Conservation (phyloP, 1,140 invertebrate genomes). For the Procambarus clarkii region DNA sequence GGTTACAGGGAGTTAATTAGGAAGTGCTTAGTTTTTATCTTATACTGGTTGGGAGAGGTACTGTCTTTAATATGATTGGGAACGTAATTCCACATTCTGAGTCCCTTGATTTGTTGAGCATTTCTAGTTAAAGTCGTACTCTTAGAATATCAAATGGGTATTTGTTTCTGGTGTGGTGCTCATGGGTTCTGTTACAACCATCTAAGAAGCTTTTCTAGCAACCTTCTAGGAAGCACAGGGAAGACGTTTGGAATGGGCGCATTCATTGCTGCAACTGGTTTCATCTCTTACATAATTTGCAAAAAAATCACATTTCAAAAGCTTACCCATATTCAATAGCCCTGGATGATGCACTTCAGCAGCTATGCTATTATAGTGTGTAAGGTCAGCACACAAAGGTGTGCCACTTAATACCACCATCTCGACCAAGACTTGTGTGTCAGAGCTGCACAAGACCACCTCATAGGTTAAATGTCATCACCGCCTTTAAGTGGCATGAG, state of each 20-base stretch:
- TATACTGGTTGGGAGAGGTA: too few species aligned
- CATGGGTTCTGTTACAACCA: too few species aligned
- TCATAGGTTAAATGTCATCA: not conserved
- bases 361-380: constrained; percentile 35
- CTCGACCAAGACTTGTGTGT: not conserved
- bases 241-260: constrained; percentile 70
- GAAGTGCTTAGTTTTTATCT: too few species aligned
- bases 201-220: too few species aligned
- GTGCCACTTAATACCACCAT: constrained; percentile 23
- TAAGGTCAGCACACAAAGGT: not conserved
- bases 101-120: too few species aligned
- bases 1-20: too few species aligned
- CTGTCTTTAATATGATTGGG: too few species aligned
- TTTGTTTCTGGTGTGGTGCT: too few species aligned
- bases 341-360: constrained; percentile 55
- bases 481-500: not conserved
- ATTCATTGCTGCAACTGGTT: constrained; percentile 46
- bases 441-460: constrained; percentile 11
- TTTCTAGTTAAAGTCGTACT: too few species aligned
- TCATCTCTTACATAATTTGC: constrained; percentile 37
- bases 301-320: constrained; percentile 52
- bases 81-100: too few species aligned
- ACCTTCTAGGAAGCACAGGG: too few species aligned
- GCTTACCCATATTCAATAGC: constrained; percentile 68
- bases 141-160: too few species aligned